These are phyloP conservation scores for Brachionus plicatilis DNA, from an alignment of 1,140 invertebrate species.

Conservation along the genomic window DNA sequence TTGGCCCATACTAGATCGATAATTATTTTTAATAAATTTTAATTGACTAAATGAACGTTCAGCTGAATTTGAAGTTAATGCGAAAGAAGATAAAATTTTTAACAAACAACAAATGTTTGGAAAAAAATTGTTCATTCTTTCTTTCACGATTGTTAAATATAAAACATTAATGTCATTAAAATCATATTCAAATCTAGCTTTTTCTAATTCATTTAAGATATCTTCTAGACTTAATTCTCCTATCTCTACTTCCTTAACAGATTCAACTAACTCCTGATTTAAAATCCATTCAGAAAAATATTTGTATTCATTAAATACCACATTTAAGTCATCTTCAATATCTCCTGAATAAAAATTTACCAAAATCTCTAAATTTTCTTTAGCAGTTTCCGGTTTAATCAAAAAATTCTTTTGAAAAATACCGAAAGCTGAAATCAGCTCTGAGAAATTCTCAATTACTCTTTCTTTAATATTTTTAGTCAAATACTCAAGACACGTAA, in stretches of 20 bases:
- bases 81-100: neutral
- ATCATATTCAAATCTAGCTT: neutral
- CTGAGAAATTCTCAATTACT: neutral
- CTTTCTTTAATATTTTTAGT: neutral
- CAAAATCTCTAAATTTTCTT: neutral
- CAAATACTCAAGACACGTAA: neutral
- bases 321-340: neutral
- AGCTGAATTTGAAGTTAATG: neutral
- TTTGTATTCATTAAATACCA: neutral
- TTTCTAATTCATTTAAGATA: neutral
- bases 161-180: neutral
- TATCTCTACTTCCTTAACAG: neutral
- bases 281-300: neutral
- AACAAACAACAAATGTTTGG: neutral
- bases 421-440: neutral
- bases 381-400: neutral
- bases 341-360: neutral
- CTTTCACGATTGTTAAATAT: neutral
- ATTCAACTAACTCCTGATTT: neutral
- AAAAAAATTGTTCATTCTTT: neutral
- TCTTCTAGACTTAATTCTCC: neutral
- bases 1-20: neutral
- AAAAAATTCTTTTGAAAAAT: neutral
- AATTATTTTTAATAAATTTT: constrained; percentile 6
- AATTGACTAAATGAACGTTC: neutral